These are phyloP conservation scores for Anoplopoma fimbria DNA, from an alignment of 2,113 vertebrate species.

Conservation along the genomic window DNA sequence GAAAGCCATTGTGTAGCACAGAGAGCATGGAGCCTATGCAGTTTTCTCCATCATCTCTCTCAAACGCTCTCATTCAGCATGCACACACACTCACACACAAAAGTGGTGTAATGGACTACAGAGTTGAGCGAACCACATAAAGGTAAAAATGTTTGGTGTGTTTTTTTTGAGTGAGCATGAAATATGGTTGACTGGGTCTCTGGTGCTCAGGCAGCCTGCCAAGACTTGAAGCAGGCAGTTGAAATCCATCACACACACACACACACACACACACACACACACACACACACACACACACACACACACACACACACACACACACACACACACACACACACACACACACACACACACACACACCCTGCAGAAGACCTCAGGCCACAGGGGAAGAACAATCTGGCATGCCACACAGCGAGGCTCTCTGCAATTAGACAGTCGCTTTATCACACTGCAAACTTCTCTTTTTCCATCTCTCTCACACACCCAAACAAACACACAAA, in stretches of 20 bases:
- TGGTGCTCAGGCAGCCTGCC: slow-evolving; percentile 72
- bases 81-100: slow-evolving; percentile 37
- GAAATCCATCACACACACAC: slow-evolving; percentile 60
- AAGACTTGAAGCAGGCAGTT: slow-evolving; percentile 70
- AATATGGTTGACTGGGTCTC: slow-evolving; percentile 64
- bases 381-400: slow-evolving; percentile 77
- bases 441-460: slow-evolving; percentile 72
- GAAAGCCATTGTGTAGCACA: slow-evolving; percentile 80
- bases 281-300: slow-evolving; percentile 30
- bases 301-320: slow-evolving; percentile 37
- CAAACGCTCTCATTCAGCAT: slow-evolving; percentile 61
- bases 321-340: slow-evolving; percentile 37
- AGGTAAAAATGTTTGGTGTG: slow-evolving; percentile 66
- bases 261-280: slow-evolving; percentile 35
- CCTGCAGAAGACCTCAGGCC: slow-evolving; percentile 72
- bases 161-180: slow-evolving; percentile 53
- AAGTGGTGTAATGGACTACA: slow-evolving; percentile 49
- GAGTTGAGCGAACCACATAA: slow-evolving; percentile 59
- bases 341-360: slow-evolving; percentile 28
- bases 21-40: slow-evolving; percentile 62
- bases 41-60: slow-evolving; percentile 67
- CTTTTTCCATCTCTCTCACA: slow-evolving; percentile 48
- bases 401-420: slow-evolving; percentile 72
- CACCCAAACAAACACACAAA: slow-evolving; percentile 61
- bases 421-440: slow-evolving; percentile 77